These are phyloP conservation scores for Drosophila tropicalis DNA, from an alignment of 1,140 invertebrate genomes.

Conservation along the genomic window DNA sequence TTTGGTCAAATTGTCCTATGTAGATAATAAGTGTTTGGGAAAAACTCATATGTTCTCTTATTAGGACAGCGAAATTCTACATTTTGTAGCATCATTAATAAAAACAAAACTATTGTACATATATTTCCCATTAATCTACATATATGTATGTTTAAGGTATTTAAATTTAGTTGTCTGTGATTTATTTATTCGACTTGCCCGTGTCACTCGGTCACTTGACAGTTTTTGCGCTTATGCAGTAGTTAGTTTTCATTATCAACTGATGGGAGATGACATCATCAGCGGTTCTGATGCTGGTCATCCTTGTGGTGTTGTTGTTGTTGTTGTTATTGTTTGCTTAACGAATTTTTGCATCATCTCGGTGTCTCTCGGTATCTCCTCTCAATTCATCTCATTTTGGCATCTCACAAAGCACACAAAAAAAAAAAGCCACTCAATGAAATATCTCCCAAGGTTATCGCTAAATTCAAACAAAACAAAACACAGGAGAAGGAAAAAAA, in stretches of 20 bases:
- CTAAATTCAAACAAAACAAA: constrained; percentile 51
- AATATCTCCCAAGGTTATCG: constrained; percentile 77
- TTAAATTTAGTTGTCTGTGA: constrained; percentile 15
- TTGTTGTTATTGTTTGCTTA: constrained; percentile 22
- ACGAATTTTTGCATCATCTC: constrained; percentile 63
- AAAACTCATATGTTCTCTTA: no score
- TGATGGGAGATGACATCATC: constrained; percentile 54
- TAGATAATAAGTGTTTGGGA: no score
- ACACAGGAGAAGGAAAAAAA: constrained; percentile 13
- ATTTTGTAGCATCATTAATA: no score
- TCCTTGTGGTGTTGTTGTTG: constrained; percentile 50
- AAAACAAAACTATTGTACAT: neutral
- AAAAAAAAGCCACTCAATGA: constrained; percentile 51
- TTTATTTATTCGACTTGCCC: constrained; percentile 40
- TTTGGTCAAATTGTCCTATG: no score
- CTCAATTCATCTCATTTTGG: constrained; percentile 12
- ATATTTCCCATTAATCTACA: neutral
- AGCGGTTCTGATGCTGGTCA: constrained; percentile 31
- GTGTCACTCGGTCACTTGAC: constrained; percentile 28
- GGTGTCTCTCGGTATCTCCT: constrained; percentile 25
- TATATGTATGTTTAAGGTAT: neutral
- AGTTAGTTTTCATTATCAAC: constrained; percentile 18
- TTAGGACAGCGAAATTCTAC: no score
- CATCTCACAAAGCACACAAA: neutral
- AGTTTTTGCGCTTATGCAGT: constrained; percentile 30